A percentile compares a stretch with the other conserved stretches of the same genome.
phyloP scores from a whole-genome alignment of 2,113 vertebrate genomes.

The Isichthys henryi region DNA sequence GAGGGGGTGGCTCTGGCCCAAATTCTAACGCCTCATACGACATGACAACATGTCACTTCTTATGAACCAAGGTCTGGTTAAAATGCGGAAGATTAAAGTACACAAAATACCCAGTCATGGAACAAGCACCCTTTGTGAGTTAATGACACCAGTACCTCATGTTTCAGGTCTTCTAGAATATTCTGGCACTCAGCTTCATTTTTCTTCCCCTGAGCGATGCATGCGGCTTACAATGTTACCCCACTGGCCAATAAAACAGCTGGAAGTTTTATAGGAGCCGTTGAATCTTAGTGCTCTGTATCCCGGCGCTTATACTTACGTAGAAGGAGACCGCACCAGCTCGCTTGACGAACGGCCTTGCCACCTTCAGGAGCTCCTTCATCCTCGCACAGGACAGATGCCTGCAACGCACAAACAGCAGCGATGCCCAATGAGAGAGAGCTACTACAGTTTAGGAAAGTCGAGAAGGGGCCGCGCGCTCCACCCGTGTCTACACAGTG shows the following conservation, averaged over 20 bases:
- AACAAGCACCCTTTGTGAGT: background rate
- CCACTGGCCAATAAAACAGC: background rate
- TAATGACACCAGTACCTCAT: background rate
- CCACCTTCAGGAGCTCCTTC: slow-evolving; percentile 45
- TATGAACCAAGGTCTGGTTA: background rate
- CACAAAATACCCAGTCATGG: background rate
- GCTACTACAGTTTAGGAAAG: background rate
- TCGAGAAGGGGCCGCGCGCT: background rate
- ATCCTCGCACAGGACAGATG: slow-evolving; percentile 41
- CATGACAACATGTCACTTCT: background rate
- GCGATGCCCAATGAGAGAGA: background rate
- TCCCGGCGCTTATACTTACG: slow-evolving; percentile 62
- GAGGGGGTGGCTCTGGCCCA: background rate
- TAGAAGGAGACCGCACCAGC: slow-evolving; percentile 70
- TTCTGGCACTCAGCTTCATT: background rate
- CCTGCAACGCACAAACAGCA: slow-evolving; percentile 37
- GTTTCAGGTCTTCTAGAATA: background rate
- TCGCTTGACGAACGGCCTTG: slow-evolving; percentile 80
- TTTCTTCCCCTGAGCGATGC: background rate
- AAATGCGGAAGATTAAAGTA: background rate
- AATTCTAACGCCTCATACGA: background rate
- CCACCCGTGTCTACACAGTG: background rate
- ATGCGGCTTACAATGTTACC: background rate
- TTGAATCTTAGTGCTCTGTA: background rate
- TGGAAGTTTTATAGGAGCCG: background rate